phyloP scores from a whole-genome alignment of 2,888 invertebrate genomes.

The Philhelius pedissequus region DNA sequence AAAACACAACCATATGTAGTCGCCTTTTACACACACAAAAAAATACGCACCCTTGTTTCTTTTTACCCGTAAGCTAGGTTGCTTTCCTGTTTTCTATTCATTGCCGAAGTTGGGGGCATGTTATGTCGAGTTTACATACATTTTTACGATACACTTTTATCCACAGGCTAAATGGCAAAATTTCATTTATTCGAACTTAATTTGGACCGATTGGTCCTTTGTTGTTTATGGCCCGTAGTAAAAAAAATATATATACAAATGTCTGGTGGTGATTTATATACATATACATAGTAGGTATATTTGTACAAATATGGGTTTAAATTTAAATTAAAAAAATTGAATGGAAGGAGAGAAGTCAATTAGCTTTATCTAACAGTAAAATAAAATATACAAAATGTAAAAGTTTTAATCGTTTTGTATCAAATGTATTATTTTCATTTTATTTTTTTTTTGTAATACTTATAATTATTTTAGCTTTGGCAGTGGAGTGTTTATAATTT shows the following conservation, averaged over 20 bases:
- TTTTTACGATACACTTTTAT: conserved; percentile 11
- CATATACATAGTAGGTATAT: not conserved
- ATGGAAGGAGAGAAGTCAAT: conserved; percentile 37
- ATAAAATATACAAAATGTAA: not conserved
- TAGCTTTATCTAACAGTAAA: not conserved
- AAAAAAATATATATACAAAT: conserved; percentile 5
- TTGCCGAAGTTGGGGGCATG: not conserved
- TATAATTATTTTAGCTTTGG: not conserved
- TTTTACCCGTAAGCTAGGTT: conserved; percentile 9
- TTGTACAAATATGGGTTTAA: not conserved
- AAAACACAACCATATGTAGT: not conserved
- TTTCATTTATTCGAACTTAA: conserved; percentile 59
- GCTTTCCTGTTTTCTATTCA: conserved; percentile 10
- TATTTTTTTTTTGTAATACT: not conserved
- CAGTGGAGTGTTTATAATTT: not conserved
- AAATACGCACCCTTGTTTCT: conserved; percentile 23
- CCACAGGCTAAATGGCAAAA: conserved; percentile 47
- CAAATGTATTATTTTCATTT: not conserved
- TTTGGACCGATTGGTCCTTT: conserved; percentile 36
- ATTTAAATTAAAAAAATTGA: not conserved
- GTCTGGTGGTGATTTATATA: conserved; percentile 28
- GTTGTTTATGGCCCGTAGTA: conserved; percentile 33
- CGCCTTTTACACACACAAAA: not conserved
- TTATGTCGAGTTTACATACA: conserved; percentile 27
- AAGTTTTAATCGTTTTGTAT: not conserved